phyloP scores from a whole-genome alignment of 2,113 vertebrate species.

The Cyrtonyx montezumae region DNA sequence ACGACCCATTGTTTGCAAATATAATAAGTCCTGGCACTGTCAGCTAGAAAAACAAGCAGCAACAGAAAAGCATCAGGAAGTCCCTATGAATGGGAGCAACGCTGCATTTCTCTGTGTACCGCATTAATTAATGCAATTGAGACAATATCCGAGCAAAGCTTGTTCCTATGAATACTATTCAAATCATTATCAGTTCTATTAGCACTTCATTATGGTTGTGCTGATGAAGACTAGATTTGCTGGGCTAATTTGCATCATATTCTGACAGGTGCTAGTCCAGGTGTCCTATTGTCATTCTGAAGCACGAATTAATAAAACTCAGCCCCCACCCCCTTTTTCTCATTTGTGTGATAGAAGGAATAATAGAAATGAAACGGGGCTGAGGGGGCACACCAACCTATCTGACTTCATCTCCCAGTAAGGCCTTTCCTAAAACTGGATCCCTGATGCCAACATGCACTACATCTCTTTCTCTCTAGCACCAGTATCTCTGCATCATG shows the following conservation, averaged over 20 bases:
- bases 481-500: accelerated
- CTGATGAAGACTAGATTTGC: conserved; percentile 29
- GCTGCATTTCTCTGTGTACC: background rate
- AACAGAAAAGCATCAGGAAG: conserved; percentile 33
- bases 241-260: conserved; percentile 61
- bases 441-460: background rate
- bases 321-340: background rate
- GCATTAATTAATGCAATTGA: conserved; percentile 16
- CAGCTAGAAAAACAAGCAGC: conserved; percentile 39
- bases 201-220: background rate
- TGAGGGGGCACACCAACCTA: too few relatives aligned
- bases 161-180: background rate
- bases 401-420: background rate
- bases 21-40: conserved; percentile 49
- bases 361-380: background rate
- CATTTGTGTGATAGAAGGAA: background rate
- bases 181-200: background rate
- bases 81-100: background rate
- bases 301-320: background rate
- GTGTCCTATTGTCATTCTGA: conserved; percentile 55
- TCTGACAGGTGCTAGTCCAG: conserved; percentile 71
- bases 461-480: background rate
- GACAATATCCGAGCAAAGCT: background rate
- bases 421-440: background rate
- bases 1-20: conserved; percentile 70